These are phyloP conservation scores for Falcaria lacertinaria DNA, from an alignment of 2,888 invertebrate genomes.

Conservation along the genomic window DNA sequence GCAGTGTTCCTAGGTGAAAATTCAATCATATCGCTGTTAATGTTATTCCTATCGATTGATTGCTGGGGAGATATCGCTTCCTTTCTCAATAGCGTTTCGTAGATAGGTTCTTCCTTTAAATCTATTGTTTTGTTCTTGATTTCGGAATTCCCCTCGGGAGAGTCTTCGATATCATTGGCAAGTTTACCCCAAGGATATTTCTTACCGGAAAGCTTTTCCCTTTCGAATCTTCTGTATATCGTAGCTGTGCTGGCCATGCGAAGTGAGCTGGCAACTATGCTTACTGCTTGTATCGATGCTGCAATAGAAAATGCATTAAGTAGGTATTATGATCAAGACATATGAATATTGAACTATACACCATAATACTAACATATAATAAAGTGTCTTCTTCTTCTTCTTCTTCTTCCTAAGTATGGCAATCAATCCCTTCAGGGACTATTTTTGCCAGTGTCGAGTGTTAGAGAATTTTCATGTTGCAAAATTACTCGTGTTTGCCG, in stretches of 20 bases:
- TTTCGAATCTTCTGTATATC: conserved; percentile 87
- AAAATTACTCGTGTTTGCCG: too few relatives aligned
- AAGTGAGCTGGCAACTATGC: conserved; percentile 83
- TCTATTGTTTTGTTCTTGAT: conserved; percentile 18
- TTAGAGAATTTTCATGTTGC: too few relatives aligned
- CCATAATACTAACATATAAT: too few relatives aligned
- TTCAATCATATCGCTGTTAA: conserved; percentile 58
- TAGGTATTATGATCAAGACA: too few relatives aligned
- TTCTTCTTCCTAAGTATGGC: too few relatives aligned
- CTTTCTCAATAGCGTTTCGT: conserved; percentile 45
- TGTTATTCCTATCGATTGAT: conserved; percentile 21
- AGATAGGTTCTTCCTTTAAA: conserved; percentile 35
- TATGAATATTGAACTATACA: too few relatives aligned
- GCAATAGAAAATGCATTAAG: too few relatives aligned
- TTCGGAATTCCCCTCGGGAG: conserved; percentile 41
- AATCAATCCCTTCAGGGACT: too few relatives aligned
- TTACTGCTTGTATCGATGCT: conserved; percentile 84
- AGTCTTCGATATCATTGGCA: conserved; percentile 29
- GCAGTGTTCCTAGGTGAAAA: conserved; percentile 52
- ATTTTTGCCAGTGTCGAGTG: too few relatives aligned
- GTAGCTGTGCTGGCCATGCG: conserved; percentile 85
- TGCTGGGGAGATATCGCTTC: conserved; percentile 27
- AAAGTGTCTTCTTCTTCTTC: too few relatives aligned
- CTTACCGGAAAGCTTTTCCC: conserved; percentile 85
- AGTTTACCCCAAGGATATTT: conserved; percentile 84